These are phyloP conservation scores for Xestia sexstrigata DNA, from an alignment of 2,888 invertebrate genomes.

Conservation along the genomic window DNA sequence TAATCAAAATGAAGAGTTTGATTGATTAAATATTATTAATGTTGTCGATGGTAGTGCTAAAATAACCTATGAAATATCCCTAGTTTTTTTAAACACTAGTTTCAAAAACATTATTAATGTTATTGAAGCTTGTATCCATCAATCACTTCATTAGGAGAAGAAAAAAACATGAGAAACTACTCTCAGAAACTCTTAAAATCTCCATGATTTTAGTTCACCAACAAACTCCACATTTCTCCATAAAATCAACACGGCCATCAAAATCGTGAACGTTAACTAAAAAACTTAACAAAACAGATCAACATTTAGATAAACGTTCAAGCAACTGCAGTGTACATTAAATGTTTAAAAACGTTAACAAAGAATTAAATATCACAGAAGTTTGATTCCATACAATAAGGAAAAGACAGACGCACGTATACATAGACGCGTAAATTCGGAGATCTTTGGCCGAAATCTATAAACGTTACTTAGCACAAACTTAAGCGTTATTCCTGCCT, in stretches of 20 bases:
- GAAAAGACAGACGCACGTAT: too few relatives aligned
- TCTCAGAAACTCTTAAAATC: background rate
- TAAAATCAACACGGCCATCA: slow-evolving; percentile 37
- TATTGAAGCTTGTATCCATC: too few relatives aligned
- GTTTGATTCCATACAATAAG: too few relatives aligned
- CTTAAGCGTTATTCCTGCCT: background rate
- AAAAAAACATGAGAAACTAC: background rate
- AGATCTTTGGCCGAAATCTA: background rate
- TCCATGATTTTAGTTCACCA: background rate
- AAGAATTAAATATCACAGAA: too few relatives aligned
- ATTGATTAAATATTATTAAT: background rate
- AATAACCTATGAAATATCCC: background rate
- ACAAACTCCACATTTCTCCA: background rate
- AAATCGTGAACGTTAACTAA: slow-evolving; percentile 29
- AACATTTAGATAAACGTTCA: slow-evolving; percentile 12
- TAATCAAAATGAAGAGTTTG: background rate
- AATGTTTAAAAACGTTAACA: background rate
- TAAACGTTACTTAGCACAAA: background rate
- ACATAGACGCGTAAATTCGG: background rate
- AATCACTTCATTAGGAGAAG: background rate
- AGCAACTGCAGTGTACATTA: slow-evolving; percentile 14
- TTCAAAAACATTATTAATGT: too few relatives aligned
- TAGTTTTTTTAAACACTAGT: too few relatives aligned
- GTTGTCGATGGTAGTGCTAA: too few relatives aligned
- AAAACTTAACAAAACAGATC: slow-evolving; percentile 22